Conservation (phyloP, 2,113 vertebrate genomes). For the Cephalopterus ornatus region DNA sequence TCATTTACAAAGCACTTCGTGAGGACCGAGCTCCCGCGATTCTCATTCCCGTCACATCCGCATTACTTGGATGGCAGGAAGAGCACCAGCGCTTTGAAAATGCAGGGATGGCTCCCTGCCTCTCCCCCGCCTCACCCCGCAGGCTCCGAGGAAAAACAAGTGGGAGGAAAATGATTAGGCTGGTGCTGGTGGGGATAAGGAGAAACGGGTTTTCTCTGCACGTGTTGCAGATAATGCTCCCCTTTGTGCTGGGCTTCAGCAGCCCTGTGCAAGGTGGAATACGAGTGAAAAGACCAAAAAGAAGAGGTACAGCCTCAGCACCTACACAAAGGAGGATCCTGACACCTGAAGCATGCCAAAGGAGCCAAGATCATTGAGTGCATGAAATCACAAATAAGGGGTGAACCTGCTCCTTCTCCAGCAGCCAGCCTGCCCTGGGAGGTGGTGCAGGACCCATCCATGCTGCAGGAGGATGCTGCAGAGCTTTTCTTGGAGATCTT, state of each 20-base stretch:
- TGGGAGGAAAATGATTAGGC: background rate
- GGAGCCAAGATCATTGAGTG: accelerated
- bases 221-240: background rate
- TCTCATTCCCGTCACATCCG: conserved; percentile 17
- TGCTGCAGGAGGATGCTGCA: background rate
- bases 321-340: background rate
- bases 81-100: background rate
- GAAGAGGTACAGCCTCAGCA: background rate
- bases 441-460: background rate
- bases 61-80: background rate
- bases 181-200: background rate
- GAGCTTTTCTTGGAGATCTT: background rate
- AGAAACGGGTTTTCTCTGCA: background rate
- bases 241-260: background rate
- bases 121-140: background rate
- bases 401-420: background rate
- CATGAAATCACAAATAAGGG: background rate
- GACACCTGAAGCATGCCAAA: background rate
- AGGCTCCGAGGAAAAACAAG: background rate
- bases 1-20: background rate
- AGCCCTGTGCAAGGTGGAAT: background rate
- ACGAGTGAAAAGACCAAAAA: too few relatives aligned
- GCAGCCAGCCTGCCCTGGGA: background rate
- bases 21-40: background rate
- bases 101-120: background rate